Percentiles rank a stretch among this genome's conserved stretches.
Conservation (phyloP, 2,888 invertebrate genomes). For the Drosophila parthenogenetica region DNA sequence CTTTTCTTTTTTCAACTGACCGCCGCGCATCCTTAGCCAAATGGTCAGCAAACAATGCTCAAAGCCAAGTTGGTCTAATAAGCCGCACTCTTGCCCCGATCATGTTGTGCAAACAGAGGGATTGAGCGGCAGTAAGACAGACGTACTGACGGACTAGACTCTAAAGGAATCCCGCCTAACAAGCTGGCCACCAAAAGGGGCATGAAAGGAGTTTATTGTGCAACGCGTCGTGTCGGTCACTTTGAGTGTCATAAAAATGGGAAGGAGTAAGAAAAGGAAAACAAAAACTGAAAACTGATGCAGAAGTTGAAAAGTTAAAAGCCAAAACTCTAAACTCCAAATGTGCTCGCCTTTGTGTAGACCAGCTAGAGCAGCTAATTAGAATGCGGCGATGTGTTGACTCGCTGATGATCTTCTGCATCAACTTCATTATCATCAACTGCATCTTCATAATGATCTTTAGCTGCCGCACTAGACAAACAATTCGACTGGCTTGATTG, state of each 20-base stretch:
- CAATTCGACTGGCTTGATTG: slow-evolving; percentile 68
- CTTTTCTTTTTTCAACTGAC: slow-evolving; percentile 60
- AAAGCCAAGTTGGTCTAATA: slow-evolving; percentile 73
- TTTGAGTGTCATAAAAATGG: slow-evolving; percentile 78
- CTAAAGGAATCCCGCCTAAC: slow-evolving; percentile 72
- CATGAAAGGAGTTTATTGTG: slow-evolving; percentile 81
- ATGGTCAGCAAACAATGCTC: slow-evolving; percentile 71
- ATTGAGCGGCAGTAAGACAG: slow-evolving; percentile 49
- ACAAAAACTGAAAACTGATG: slow-evolving; percentile 18
- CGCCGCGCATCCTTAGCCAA: slow-evolving; percentile 71
- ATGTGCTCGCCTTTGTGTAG: slow-evolving; percentile 77
- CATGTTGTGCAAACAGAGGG: slow-evolving; percentile 76
- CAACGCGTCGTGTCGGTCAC: slow-evolving; percentile 73
- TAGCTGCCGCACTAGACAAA: slow-evolving; percentile 66
- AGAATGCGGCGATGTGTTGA: slow-evolving; percentile 65
- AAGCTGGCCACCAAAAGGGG: slow-evolving; percentile 62
- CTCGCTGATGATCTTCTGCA: background rate
- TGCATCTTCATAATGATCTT: slow-evolving; percentile 25
- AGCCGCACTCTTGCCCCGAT: slow-evolving; percentile 73
- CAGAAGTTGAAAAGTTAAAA: slow-evolving; percentile 73
- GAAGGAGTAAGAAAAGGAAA: slow-evolving; percentile 18
- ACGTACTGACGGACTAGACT: slow-evolving; percentile 41
- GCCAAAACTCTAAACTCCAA: slow-evolving; percentile 55
- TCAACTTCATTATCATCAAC: slow-evolving; percentile 12
- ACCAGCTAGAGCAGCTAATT: slow-evolving; percentile 81